Evolutionary conservation across 2,797 vertebrate species (phyloP).

Genomic region (Graptemys geographica): DNA sequence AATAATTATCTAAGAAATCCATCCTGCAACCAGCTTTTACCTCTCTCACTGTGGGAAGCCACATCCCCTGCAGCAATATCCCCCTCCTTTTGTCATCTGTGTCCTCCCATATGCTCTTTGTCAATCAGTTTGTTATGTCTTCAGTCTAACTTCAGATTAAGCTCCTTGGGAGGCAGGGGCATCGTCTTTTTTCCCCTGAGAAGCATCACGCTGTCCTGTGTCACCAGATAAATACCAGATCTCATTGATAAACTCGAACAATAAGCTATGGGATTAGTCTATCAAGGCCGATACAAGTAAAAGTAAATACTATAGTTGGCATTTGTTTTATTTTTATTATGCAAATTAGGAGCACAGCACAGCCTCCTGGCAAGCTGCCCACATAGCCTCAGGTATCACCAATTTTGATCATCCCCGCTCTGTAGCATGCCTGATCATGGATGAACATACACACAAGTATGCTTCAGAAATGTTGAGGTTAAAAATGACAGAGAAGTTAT

Average conservation of each 20-base stretch:
- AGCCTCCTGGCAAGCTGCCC: slow-evolving; percentile 53
- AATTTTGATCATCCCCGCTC: slow-evolving; percentile 56
- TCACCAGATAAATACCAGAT: not conserved
- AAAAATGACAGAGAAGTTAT: not conserved
- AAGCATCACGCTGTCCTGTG: not conserved
- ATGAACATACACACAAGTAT: not conserved
- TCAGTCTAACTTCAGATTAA: slow-evolving; percentile 47
- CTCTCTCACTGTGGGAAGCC: slow-evolving; percentile 24
- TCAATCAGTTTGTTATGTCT: slow-evolving; percentile 43
- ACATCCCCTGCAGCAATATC: slow-evolving; percentile 35
- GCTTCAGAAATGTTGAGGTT: slow-evolving; percentile 30
- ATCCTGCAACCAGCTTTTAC: slow-evolving; percentile 20
- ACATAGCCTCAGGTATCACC: slow-evolving; percentile 55
- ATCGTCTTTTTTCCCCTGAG: not conserved
- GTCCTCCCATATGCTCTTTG: slow-evolving; percentile 45
- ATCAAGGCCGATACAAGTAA: slow-evolving; percentile 56
- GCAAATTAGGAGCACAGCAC: slow-evolving; percentile 43
- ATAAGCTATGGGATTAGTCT: slow-evolving; percentile 32
- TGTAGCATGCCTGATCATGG: slow-evolving; percentile 65
- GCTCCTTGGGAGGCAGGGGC: not conserved
- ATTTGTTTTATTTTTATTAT: slow-evolving; percentile 60
- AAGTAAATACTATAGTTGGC: slow-evolving; percentile 31
- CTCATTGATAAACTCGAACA: slow-evolving; percentile 27
- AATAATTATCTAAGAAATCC: slow-evolving; percentile 55
- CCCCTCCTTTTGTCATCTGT: slow-evolving; percentile 57